A percentile compares a stretch with the other conserved stretches of the same genome.
Evolutionary conservation across 2,797 vertebrate species (phyloP).

Genomic region (Telmatherina bonti): DNA sequence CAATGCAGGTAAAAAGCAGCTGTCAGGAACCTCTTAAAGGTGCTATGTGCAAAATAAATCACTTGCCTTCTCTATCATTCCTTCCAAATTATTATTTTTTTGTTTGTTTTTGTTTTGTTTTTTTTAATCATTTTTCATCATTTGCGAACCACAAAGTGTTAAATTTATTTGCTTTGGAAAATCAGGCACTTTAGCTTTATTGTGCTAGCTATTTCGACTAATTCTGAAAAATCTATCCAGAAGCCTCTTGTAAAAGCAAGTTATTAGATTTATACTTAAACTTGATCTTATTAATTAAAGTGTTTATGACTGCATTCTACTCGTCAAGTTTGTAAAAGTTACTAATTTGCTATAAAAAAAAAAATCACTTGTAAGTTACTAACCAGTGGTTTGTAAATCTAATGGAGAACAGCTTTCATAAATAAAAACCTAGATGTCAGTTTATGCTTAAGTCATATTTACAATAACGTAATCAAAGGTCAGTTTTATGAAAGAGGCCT

Average conservation of each 20-base stretch:
- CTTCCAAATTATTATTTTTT: background rate
- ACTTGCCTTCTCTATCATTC: background rate
- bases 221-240: constrained; percentile 1
- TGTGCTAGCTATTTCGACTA: background rate
- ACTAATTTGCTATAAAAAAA: background rate
- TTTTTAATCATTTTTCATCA: background rate
- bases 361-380: background rate
- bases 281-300: background rate
- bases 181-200: constrained; percentile 13
- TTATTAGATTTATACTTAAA: background rate
- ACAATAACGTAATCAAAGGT: background rate
- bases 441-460: background rate
- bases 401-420: background rate
- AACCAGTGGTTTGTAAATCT: background rate
- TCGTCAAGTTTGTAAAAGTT: background rate
- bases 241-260: background rate
- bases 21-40: constrained; percentile 29
- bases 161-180: constrained; percentile 8
- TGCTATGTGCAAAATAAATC: constrained; percentile 38
- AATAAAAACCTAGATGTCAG: background rate
- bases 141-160: background rate
- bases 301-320: background rate
- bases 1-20: constrained; percentile 25
- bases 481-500: background rate
- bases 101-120: no score